Evolutionary conservation across 2,888 invertebrate genomes (phyloP).

Genomic region (Andrena chrysosceles): DNA sequence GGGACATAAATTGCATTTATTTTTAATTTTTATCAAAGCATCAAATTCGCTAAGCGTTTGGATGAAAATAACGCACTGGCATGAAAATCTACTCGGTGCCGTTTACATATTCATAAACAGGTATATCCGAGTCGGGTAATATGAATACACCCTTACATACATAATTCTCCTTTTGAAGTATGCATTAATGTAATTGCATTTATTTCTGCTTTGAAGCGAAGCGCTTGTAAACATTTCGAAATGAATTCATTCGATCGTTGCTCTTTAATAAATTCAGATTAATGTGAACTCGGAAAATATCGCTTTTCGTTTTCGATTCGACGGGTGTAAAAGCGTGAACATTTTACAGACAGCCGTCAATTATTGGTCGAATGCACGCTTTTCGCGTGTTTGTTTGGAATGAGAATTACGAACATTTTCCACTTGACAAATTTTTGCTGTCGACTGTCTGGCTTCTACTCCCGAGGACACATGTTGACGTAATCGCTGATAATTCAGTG

Average conservation of each 20-base stretch:
- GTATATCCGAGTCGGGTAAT: not conserved
- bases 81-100: conserved; percentile 2
- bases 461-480: conserved; percentile 10
- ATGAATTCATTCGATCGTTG: not conserved
- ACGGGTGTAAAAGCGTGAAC: not conserved
- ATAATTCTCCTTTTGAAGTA: not conserved
- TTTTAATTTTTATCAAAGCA: not conserved
- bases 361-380: not conserved
- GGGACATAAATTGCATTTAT: not conserved
- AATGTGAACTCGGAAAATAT: not conserved
- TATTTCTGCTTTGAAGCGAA: not conserved
- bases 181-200: conserved; percentile 1
- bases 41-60: conserved; percentile 1
- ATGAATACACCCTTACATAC: conserved; percentile 1
- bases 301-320: not conserved
- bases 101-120: conserved; percentile 30
- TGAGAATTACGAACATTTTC: not conserved
- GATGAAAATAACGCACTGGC: not conserved
- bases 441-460: not conserved
- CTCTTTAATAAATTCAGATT: not conserved
- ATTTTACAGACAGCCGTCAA: not conserved
- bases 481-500: conserved; percentile 26
- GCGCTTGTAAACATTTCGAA: not conserved
- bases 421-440: not conserved
- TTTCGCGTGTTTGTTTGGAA: not conserved